These are phyloP conservation scores for Macroramphosus scolopax DNA, from an alignment of 2,797 vertebrate species.

Conservation along the genomic window DNA sequence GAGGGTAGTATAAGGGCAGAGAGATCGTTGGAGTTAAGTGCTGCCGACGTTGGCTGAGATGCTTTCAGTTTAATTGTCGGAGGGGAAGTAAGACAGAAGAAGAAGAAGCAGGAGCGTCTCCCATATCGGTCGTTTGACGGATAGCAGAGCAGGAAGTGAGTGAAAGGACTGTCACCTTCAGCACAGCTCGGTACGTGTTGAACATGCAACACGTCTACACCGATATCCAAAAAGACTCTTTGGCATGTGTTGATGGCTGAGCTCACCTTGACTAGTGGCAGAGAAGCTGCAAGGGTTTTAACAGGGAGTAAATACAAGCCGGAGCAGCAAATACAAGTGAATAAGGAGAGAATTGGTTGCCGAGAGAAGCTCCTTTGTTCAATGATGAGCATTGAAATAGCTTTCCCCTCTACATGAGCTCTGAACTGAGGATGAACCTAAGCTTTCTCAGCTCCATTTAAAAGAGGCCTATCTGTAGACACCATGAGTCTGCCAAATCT, in stretches of 20 bases:
- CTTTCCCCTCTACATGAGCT: conserved; percentile 41
- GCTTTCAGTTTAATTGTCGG: conserved; percentile 19
- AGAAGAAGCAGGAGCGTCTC: no score
- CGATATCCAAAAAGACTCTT: no score
- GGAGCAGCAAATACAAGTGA: conserved; percentile 9
- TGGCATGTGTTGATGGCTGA: no score
- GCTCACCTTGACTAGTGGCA: no score
- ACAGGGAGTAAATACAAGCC: background rate
- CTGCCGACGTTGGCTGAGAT: conserved; percentile 31
- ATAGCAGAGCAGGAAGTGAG: no score
- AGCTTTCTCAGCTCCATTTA: conserved; percentile 27
- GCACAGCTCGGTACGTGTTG: conserved; percentile 1
- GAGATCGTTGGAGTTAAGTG: conserved; percentile 23
- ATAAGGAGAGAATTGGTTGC: conserved; percentile 20
- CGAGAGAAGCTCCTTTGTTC: conserved; percentile 22
- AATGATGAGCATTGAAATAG: conserved; percentile 38
- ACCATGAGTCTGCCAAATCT: conserved; percentile 51
- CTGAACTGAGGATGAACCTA: conserved; percentile 74
- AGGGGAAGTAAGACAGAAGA: no score
- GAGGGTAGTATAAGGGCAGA: conserved; percentile 33
- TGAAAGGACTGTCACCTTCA: conserved; percentile 15
- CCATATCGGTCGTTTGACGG: no score
- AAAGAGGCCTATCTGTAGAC: conserved; percentile 42
- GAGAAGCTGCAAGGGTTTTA: no score
- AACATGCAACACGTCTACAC: background rate